Base-by-base conservation (phyloP, 2,113 vertebrate genomes). In the Protobothrops flavoviridis region DNA sequence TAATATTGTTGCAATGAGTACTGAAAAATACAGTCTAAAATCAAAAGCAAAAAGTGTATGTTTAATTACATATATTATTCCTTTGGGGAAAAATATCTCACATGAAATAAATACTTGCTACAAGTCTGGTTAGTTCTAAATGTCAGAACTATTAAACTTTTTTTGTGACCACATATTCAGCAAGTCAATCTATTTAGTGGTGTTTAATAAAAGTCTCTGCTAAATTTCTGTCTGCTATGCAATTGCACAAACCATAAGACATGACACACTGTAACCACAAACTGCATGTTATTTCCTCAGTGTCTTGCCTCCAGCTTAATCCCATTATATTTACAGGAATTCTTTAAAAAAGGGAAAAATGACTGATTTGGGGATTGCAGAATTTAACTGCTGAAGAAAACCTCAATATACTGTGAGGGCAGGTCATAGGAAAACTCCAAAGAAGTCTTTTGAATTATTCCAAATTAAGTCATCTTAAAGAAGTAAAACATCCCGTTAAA, bases 61-160 rank as follows among this genome's bases (percentile, higher is more conserved):
- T 81, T 81, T 39, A 64, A 45, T 87, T 93, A 93, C 43, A 93
- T 29, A 93, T 3, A 17, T 56, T 43, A 20, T 43, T 94, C 10
- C 85, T 87, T 1, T 91, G 5, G 11, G 52, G 93, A 95, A 91
- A 15, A 81, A 39, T 81, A 81, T 81, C 69, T 81, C 33, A 39
- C 33, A 39, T 81, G 69, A 39, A 81, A 43, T 43, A 43, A 69
- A 69, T 29, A 43, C 74, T 81, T 81, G 6, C 74, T 39, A 81
- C 12, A 39, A 21, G 33, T 81, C 74, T 81, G 33, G 33, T 20
- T 33, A 23, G 8, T 81, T 81, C 33, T 81, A 81, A 81, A 39
- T 81, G 74, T 81, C 33, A 81, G 33, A 43, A 43, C 33, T 81
- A 9, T 81, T 33, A 33, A 13, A 29, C 3, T 64, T 61, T 61